Percentiles rank a stretch among this genome's conserved stretches.
Evolutionary conservation across 2,113 vertebrate genomes (phyloP).

Genomic region (Periophthalmus modestus): DNA sequence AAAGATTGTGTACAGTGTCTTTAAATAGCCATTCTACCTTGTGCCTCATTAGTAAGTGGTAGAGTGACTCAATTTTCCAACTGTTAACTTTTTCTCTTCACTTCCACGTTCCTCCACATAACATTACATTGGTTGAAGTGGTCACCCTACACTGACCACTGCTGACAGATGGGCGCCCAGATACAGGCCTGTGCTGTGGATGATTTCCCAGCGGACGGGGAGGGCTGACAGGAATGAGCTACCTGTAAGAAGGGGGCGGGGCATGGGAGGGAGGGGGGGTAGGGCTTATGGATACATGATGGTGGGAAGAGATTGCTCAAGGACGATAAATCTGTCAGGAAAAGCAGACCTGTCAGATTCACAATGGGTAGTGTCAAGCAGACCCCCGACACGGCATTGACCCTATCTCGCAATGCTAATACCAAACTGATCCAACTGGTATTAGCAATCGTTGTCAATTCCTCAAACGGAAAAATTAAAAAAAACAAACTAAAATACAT

Average conservation of each 20-base stretch:
- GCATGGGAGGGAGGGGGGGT: slow-evolving; percentile 16
- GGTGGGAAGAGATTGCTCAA: neutral
- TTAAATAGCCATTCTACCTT: neutral
- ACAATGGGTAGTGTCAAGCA: neutral
- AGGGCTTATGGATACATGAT: neutral
- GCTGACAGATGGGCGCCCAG: slow-evolving; percentile 63
- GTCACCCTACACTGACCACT: slow-evolving; percentile 24
- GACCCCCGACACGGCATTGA: neutral
- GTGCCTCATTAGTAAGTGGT: neutral
- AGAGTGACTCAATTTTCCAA: neutral
- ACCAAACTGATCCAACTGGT: too few relatives aligned
- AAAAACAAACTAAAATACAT: too few relatives aligned
- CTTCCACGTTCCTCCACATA: neutral
- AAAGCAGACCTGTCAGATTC: slow-evolving; percentile 26
- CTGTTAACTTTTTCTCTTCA: neutral
- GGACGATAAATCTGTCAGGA: slow-evolving; percentile 36
- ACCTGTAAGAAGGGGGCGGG: slow-evolving; percentile 31
- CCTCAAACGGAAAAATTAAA: too few relatives aligned
- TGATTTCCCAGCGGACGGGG: slow-evolving; percentile 24
- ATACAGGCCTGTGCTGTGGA: slow-evolving; percentile 47
- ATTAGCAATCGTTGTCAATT: too few relatives aligned
- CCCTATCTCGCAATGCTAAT: neutral
- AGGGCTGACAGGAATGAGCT: slow-evolving; percentile 49
- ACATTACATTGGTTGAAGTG: neutral
- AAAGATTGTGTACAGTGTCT: neutral